A percentile compares a stretch with the other conserved stretches of the same genome.
These are phyloP conservation scores for Eudemis profundana DNA, from an alignment of 2,888 invertebrate genomes.

Conservation along the genomic window DNA sequence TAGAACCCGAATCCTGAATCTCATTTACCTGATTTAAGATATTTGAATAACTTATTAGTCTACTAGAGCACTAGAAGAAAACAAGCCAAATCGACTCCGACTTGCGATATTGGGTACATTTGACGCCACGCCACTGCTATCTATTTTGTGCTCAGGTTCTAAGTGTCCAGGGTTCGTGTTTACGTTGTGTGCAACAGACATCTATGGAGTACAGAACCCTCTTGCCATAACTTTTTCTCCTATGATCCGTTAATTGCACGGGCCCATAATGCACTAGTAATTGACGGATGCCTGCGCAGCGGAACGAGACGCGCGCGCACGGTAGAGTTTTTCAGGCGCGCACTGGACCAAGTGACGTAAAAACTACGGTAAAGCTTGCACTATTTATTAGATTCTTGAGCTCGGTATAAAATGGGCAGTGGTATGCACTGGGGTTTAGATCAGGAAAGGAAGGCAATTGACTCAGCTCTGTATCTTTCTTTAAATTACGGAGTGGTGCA, in stretches of 20 bases:
- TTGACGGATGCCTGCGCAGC: constrained; percentile 57
- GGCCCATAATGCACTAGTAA: constrained; percentile 65
- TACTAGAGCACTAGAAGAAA: too few relatives aligned
- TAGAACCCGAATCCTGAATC: too few relatives aligned
- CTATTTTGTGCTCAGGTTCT: background rate
- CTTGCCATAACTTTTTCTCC: constrained; percentile 7
- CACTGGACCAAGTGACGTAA: constrained; percentile 57
- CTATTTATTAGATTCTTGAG: constrained; percentile 16
- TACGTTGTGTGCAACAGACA: constrained; percentile 1
- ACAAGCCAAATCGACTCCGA: too few relatives aligned
- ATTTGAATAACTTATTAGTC: too few relatives aligned
- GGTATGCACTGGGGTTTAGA: background rate
- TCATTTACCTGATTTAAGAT: too few relatives aligned
- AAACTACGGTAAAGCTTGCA: constrained; percentile 39
- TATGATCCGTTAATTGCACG: constrained; percentile 36
- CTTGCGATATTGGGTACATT: too few relatives aligned
- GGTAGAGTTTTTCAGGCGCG: constrained; percentile 65
- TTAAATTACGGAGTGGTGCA: too few relatives aligned
- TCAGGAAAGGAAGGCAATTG: background rate
- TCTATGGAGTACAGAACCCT: constrained; percentile 28
- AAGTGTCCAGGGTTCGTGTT: constrained; percentile 2
- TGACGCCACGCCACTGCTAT: too few relatives aligned
- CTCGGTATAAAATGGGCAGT: background rate
- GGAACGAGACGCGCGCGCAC: constrained; percentile 67
- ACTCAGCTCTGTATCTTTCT: too few relatives aligned